phyloP scores from a whole-genome alignment of 2,888 invertebrate genomes.

The Cerceris rybyensis region DNA sequence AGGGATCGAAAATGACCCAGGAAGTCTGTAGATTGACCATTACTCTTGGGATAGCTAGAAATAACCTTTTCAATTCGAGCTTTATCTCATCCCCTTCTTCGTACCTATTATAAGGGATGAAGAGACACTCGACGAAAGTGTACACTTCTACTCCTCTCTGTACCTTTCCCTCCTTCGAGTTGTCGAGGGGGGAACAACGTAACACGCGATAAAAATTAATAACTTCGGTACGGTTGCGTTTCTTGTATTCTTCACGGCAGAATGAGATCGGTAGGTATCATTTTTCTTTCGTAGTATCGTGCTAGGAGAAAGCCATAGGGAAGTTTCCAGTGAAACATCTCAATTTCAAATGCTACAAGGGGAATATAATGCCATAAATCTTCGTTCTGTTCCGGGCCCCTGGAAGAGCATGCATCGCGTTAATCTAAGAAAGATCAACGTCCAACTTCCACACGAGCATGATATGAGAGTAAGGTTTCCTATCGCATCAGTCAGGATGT shows the following conservation, averaged over 20 bases:
- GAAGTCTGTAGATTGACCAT: not conserved
- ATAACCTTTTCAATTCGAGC: constrained; percentile 25
- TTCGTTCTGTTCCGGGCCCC: constrained; percentile 25
- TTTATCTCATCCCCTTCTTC: constrained; percentile 9
- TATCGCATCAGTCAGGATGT: constrained; percentile 18
- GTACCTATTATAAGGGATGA: constrained; percentile 16
- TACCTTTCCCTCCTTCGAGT: not conserved
- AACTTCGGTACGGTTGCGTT: constrained; percentile 32
- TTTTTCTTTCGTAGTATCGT: constrained; percentile 35
- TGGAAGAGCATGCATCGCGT: constrained; percentile 37
- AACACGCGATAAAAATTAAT: constrained; percentile 26
- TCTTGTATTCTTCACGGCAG: constrained; percentile 25
- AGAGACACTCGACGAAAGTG: not conserved
- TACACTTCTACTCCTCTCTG: not conserved
- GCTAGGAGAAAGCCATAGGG: constrained; percentile 1
- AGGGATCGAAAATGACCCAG: not conserved
- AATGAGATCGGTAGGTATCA: constrained; percentile 20
- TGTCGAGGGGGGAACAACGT: not conserved
- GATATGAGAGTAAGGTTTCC: constrained; percentile 11
- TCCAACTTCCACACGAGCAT: constrained; percentile 36
- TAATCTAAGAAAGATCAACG: constrained; percentile 54
- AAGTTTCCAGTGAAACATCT: constrained; percentile 44
- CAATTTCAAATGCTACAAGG: constrained; percentile 54
- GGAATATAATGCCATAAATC: constrained; percentile 51
- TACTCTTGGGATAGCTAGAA: not conserved